A percentile compares a stretch with the other conserved stretches of the same genome.
These are phyloP conservation scores for Pseudorhombus dupliciocellatus DNA, from an alignment of 2,113 vertebrate genomes.

Conservation along the genomic window DNA sequence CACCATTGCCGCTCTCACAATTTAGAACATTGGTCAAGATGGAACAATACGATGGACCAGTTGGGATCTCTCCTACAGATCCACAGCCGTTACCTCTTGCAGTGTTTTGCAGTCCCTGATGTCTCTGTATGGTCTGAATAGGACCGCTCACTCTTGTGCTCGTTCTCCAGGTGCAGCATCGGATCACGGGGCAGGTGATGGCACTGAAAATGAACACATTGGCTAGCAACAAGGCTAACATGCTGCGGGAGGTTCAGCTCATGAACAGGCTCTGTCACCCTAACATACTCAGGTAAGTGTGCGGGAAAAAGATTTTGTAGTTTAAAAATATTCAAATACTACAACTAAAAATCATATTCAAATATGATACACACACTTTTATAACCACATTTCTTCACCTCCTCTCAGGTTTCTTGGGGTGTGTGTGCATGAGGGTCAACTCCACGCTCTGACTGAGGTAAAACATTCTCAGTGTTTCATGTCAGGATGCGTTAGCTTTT, in stretches of 20 bases:
- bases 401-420: conserved; percentile 90
- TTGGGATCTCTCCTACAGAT: no score
- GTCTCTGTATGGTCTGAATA: no score
- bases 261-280: conserved; percentile 91
- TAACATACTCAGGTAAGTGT: conserved; percentile 80
- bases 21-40: no score
- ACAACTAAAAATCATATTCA: no score
- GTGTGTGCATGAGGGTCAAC: conserved; percentile 94
- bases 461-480: neutral
- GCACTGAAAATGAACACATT: conserved; percentile 98
- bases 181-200: conserved; percentile 94
- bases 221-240: conserved; percentile 93
- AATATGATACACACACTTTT: neutral
- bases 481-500: neutral
- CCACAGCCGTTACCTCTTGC: no score
- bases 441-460: conserved; percentile 94
- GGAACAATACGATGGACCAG: no score
- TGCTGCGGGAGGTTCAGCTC: conserved; percentile 94
- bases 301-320: no score
- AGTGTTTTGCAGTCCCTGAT: no score
- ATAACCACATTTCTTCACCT: neutral
- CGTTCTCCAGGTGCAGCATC: conserved; percentile 87
- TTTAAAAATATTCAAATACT: no score
- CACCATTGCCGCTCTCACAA: no score
- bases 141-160: neutral